Conservation (phyloP, 2,113 vertebrate species). For the Ahaetulla prasina region DNA sequence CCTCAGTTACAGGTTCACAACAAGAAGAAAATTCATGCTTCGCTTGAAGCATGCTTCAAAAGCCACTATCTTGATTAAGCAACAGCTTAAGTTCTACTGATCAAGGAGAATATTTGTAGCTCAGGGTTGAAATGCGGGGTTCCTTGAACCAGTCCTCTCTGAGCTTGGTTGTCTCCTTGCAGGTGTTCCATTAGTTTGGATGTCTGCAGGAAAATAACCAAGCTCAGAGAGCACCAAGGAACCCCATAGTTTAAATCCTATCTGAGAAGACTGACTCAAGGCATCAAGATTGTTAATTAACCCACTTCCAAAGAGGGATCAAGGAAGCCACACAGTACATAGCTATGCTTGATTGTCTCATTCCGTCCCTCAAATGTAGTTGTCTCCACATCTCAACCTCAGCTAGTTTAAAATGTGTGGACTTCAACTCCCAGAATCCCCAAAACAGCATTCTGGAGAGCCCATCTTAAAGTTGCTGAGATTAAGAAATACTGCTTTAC, state of each 20-base stretch:
- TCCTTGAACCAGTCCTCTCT: too few species aligned
- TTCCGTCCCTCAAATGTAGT: too few species aligned
- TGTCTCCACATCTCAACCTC: background rate
- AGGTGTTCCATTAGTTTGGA: too few species aligned
- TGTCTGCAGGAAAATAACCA: too few species aligned
- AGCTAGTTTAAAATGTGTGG: background rate
- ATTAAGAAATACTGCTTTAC: background rate
- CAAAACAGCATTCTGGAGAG: background rate
- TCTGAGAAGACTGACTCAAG: background rate
- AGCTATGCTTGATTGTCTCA: background rate
- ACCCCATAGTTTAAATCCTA: too few species aligned
- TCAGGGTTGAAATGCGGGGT: too few species aligned
- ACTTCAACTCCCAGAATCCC: background rate
- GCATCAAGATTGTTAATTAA: background rate
- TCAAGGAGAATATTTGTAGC: too few species aligned
- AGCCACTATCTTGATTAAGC: background rate
- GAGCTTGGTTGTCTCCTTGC: too few species aligned
- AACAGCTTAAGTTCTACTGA: too few species aligned
- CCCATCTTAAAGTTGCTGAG: background rate
- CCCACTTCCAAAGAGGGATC: background rate
- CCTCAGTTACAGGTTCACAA: background rate
- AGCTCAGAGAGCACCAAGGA: too few species aligned
- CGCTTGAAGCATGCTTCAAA: background rate
- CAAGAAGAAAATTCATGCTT: background rate
- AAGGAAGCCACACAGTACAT: background rate